Base-by-base conservation (phyloP, 2,113 vertebrate genomes). In the Antidorcas marsupialis region DNA sequence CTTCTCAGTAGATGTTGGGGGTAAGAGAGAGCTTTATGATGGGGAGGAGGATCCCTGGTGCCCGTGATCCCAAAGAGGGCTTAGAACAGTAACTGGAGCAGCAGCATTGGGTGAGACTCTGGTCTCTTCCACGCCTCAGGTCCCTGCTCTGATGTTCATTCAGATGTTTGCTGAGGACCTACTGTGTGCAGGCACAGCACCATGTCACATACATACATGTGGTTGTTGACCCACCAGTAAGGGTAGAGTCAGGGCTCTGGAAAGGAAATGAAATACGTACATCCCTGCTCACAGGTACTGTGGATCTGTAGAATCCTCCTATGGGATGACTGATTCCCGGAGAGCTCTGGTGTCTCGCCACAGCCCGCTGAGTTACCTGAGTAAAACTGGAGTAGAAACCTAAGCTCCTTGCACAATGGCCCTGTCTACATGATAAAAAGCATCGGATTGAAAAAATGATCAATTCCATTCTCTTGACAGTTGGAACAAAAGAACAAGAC, bases 401-500 rank as follows among this genome's bases (percentile, higher is more conserved):
- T 30, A 74, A 88, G 21, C 15, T 87, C 8, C 57, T 79, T 47
- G 25, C 5, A 21, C 89, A 76, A 53, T 55, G 76, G 10, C 36
- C 79, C 62, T 91, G 88, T 83, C 91, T 97, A 45, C 81, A 84
- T 71, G 83, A 96, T 57, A 89, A 93, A 86, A 89, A 57, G 23
- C 43, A 78, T 13, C 4, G 2, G 55, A 67, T n/a, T n/a, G 50
- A 60, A 81, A 81, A 93, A 64, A 36, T 25, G 25, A 93, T 96
- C 89, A 93, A 62, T 89, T 36, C 55, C 50, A 16, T 36, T 50
- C 28, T 88, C 43, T 62, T 21, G 50, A 87, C 91, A 91, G 64
- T 92, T 1, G 0, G 79, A 93, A 89, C 76, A 95, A 94, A 92
- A 91, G 89, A 94, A 62, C 50, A 93, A 89, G 79, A 95, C 62